Percentiles rank a stretch among this genome's conserved stretches.
Conservation (phyloP, 2,888 invertebrate genomes). For the Leptinotarsa haldemani region DNA sequence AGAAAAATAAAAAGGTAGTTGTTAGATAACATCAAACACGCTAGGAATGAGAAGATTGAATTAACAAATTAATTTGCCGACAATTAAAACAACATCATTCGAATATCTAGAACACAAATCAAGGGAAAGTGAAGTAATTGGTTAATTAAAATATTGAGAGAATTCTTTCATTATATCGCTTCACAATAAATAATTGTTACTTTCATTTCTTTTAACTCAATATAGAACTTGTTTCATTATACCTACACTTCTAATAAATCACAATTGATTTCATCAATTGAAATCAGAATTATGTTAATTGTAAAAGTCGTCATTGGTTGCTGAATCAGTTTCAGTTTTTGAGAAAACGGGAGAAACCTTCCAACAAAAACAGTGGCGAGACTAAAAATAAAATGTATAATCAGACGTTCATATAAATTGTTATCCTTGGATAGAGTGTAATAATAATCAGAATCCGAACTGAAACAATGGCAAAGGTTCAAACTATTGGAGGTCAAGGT, state of each 20-base stretch:
- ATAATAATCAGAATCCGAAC: too few species aligned
- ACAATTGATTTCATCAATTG: too few species aligned
- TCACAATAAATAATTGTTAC: slow-evolving; percentile 16
- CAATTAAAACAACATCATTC: slow-evolving; percentile 18
- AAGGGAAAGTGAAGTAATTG: slow-evolving; percentile 24
- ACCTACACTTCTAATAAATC: background rate
- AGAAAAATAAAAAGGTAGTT: background rate
- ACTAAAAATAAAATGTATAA: too few species aligned
- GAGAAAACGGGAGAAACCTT: too few species aligned
- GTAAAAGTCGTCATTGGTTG: too few species aligned
- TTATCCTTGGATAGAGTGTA: too few species aligned
- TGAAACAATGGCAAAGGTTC: too few species aligned
- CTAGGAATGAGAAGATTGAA: background rate
- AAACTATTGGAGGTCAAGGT: too few species aligned
- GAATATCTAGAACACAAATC: slow-evolving; percentile 17
- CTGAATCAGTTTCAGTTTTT: too few species aligned
- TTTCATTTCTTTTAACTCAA: slow-evolving; percentile 15
- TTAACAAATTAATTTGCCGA: slow-evolving; percentile 16
- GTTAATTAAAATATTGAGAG: slow-evolving; percentile 21
- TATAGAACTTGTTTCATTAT: background rate
- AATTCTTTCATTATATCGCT: slow-evolving; percentile 20
- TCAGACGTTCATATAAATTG: too few species aligned
- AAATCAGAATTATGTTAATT: too few species aligned
- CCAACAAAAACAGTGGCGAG: too few species aligned
- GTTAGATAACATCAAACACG: slow-evolving; percentile 6